Conservation (phyloP, 2,797 vertebrate species). For the Halcyon smyrnensis region DNA sequence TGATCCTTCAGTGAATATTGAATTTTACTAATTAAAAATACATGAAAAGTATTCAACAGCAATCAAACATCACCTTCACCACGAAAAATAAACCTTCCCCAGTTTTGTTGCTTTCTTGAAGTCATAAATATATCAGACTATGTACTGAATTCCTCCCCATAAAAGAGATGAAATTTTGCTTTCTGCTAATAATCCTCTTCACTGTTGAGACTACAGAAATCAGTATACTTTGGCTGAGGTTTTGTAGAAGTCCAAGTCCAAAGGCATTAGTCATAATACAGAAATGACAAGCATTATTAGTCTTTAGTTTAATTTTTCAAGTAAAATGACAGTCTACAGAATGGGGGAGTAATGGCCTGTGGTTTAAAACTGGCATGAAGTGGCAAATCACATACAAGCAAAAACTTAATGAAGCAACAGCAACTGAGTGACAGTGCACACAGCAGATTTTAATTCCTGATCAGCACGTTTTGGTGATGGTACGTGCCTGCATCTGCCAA, state of each 20-base stretch:
- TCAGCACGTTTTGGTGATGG: neutral
- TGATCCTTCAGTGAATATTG: constrained; percentile 68
- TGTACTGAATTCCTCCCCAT: constrained; percentile 4
- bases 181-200: constrained; percentile 25
- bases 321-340: constrained; percentile 26
- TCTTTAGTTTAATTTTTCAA: constrained; percentile 10
- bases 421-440: neutral
- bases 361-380: neutral
- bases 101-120: constrained; percentile 53
- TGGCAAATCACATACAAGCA: neutral
- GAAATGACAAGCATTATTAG: neutral
- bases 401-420: neutral
- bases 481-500: neutral
- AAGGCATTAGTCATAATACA: constrained; percentile 8
- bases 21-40: constrained; percentile 70
- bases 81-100: constrained; percentile 44
- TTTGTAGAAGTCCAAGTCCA: constrained; percentile 11
- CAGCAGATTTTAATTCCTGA: neutral
- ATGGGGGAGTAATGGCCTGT: neutral
- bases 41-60: constrained; percentile 63
- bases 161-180: neutral
- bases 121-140: constrained; percentile 17
- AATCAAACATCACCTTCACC: constrained; percentile 54
- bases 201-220: constrained; percentile 14
- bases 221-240: neutral